A percentile compares a stretch with the other conserved stretches of the same genome.
Conservation (phyloP, 2,797 vertebrate genomes). For the Psittacula derbiana region DNA sequence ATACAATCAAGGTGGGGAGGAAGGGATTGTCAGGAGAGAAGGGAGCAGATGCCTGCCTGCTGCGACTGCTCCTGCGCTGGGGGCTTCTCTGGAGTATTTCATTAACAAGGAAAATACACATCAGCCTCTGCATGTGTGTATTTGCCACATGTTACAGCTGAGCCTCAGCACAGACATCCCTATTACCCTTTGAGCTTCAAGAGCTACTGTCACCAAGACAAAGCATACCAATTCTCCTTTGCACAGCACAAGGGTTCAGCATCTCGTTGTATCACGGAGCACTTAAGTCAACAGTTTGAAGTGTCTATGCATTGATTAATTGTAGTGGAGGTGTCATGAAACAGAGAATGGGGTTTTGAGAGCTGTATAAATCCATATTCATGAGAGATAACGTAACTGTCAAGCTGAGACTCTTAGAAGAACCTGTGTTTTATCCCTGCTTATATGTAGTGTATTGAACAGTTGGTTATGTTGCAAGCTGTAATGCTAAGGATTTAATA, state of each 20-base stretch:
- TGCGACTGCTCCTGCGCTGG: background rate
- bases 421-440: background rate
- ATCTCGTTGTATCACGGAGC: background rate
- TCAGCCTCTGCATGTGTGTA: background rate
- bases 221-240: background rate
- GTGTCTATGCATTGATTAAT: background rate
- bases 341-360: background rate
- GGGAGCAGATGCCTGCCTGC: background rate
- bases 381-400: background rate
- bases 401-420: background rate
- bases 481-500: background rate
- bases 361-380: background rate
- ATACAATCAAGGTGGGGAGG: background rate
- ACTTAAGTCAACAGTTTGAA: background rate
- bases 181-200: background rate
- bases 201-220: background rate
- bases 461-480: background rate
- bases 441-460: background rate
- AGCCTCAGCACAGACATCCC: background rate
- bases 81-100: background rate
- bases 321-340: background rate
- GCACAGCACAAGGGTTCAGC: background rate
- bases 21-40: background rate
- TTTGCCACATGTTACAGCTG: background rate
- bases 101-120: slow-evolving; percentile 15